Percentiles rank a stretch among this genome's conserved stretches.
Conservation (phyloP, 2,113 vertebrate species). For the Indicator maculatus region DNA sequence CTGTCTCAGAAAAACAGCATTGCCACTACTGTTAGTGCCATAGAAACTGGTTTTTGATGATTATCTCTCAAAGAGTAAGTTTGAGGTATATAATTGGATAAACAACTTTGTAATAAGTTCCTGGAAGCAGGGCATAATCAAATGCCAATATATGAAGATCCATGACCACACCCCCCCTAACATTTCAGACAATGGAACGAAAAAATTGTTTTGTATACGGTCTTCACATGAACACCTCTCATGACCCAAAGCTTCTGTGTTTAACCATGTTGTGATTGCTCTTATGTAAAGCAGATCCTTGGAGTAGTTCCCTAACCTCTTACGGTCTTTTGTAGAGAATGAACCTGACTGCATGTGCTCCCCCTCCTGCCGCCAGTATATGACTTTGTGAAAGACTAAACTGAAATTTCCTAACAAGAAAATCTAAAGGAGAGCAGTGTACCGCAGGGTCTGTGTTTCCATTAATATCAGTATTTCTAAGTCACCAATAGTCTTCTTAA, state of each 20-base stretch:
- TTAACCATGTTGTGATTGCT: not conserved
- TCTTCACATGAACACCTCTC: not conserved
- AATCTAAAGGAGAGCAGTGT: not conserved
- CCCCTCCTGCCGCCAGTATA: no score
- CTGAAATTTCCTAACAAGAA: not conserved
- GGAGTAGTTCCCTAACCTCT: not conserved
- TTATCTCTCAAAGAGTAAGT: not conserved
- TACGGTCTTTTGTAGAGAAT: not conserved
- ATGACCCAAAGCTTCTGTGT: not conserved
- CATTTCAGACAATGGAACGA: not conserved
- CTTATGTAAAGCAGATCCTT: not conserved
- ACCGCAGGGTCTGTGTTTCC: not conserved
- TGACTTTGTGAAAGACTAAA: not conserved
- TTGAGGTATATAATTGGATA: not conserved
- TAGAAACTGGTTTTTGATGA: not conserved
- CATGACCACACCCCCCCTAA: accelerated
- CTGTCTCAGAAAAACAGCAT: not conserved
- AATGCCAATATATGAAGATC: not conserved
- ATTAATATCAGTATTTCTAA: not conserved
- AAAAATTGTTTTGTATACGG: not conserved
- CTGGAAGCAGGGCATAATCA: not conserved
- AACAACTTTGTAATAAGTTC: not conserved
- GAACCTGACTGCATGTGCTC: not conserved
- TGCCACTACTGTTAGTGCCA: not conserved
- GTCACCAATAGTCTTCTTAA: not conserved